These are phyloP conservation scores for Felis catus DNA, from an alignment of 2,113 vertebrate genomes.

Conservation along the genomic window F.catus_Fca126_mat1.0 CM031425.1:49740501-49741000, in stretches of 20 bases:
- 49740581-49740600: conserved; percentile 20
- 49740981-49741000: too few species aligned
- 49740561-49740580: conserved; percentile 36
- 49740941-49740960: too few species aligned
- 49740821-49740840: too few species aligned
- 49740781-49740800: neutral
- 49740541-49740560: neutral
- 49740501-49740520: neutral
- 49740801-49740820: too few species aligned
- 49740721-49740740: neutral
- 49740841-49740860: too few species aligned
- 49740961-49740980: too few species aligned
- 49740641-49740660: neutral
- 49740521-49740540: neutral
- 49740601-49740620: neutral
- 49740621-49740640: neutral
- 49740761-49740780: conserved; percentile 32
- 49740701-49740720: neutral
- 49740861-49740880: too few species aligned
- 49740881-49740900: too few species aligned
- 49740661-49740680: neutral
- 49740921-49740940: too few species aligned
- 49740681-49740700: neutral
- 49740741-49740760: conserved; percentile 13
- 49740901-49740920: too few species aligned